Evolutionary conservation across 2,888 invertebrate species (phyloP), one percentile per base, ranked within the genome.

Genomic region (Chelonus formosanus): DNA sequence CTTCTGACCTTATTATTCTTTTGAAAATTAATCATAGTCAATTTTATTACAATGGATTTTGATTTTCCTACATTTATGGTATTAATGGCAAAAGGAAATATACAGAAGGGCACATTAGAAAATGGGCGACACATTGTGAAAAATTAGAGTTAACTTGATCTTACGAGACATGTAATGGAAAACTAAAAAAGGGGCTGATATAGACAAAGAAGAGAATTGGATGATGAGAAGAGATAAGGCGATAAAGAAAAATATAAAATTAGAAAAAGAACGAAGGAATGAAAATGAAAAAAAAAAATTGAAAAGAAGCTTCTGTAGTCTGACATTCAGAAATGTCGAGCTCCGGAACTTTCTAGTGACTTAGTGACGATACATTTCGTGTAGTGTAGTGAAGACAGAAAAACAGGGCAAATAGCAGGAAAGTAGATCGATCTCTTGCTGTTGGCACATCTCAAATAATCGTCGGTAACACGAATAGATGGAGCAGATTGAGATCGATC

Each of bases 381-480:
- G 34, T n/a, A 48, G 55, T 62, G 48, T 6, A 58, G 8, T 36
- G 60, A 60, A 47, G 52, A 60, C 31, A 55, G 36, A 62, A 55
- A 54, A 44, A 57, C 52, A 52, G 52, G 52, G 36, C 7, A 48
- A 34, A 45, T 3, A 53, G 35, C 36, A 10, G 43, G 43, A 61
- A 35, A 50, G 10, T 43, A 40, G 53, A 66, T 55, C 44, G n/a
- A 61, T 58, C 45, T 53, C 50, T 47, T 40, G 60, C 55, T 65
- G 60, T 66, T 65, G 75, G 53, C 47, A 54, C 35, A 61, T 59
- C 58, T 58, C 67, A 53, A 63, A 57, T 63, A 62, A 63, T 63
- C 58, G 63, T 36, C 50, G 54, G 48, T 54, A 62, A 62, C 43
- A 62, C 67, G 52, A 62, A 53, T 20, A 45, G 56, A 61, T 40